These are phyloP conservation scores for Aphidius gifuensis DNA, from an alignment of 1,140 invertebrate species.

Conservation along the genomic window DNA sequence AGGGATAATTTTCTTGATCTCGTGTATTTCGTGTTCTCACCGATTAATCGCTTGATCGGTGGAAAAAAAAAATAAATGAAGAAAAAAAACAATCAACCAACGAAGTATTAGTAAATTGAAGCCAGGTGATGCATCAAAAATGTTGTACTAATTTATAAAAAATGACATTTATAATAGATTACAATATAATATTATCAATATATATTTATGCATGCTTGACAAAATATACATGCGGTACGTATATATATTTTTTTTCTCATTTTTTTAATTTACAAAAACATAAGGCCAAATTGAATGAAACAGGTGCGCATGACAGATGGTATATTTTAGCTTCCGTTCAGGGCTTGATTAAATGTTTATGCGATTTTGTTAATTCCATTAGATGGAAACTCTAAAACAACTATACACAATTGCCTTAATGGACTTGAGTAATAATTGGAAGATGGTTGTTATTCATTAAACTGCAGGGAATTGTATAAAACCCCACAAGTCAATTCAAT, in stretches of 20 bases:
- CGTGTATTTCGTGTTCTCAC: conserved; percentile 11
- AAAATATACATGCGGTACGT: too few species aligned
- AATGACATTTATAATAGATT: not conserved
- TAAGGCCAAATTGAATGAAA: conserved; percentile 17
- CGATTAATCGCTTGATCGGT: conserved; percentile 22
- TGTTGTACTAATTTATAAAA: not conserved
- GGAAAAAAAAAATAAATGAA: not conserved
- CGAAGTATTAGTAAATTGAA: not conserved
- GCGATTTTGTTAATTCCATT: conserved; percentile 34
- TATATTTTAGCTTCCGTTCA: conserved; percentile 35
- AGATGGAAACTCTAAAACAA: conserved; percentile 17
- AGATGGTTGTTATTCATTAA: conserved; percentile 17
- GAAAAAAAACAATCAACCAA: conserved; percentile 2
- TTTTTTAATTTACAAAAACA: conserved; percentile 28
- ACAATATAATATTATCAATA: not conserved
- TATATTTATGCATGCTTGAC: too few species aligned
- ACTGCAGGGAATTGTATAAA: conserved; percentile 7
- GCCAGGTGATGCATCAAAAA: not conserved
- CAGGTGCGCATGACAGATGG: conserved; percentile 48
- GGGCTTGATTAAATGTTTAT: conserved; percentile 34
- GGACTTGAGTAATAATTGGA: conserved; percentile 25
- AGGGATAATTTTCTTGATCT: conserved; percentile 14
- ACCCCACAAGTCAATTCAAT: conserved; percentile 12
- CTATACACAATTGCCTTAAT: conserved; percentile 18
- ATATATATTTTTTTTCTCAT: not conserved